These are phyloP conservation scores for Pogonocherus hispidulus DNA, from an alignment of 2,888 invertebrate genomes.

Conservation along the genomic window DNA sequence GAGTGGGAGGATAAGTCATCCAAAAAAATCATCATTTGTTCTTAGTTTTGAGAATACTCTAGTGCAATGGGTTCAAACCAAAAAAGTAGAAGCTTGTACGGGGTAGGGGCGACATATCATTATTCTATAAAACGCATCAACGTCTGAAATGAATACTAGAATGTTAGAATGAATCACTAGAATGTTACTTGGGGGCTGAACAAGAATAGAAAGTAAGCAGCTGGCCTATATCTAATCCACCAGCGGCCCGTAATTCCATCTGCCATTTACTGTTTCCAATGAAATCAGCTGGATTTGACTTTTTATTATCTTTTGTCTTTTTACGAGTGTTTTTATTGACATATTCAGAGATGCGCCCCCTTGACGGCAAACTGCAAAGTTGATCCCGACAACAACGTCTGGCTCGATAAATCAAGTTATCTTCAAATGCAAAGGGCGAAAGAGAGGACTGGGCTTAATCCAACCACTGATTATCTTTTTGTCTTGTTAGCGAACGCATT, in stretches of 20 bases:
- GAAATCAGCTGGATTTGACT: conserved; percentile 31
- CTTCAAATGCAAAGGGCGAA: neutral
- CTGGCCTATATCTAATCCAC: too few relatives aligned
- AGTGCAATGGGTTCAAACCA: too few relatives aligned
- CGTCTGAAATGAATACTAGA: too few relatives aligned
- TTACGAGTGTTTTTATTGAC: conserved; percentile 34
- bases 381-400: conserved; percentile 9
- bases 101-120: too few relatives aligned
- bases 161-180: too few relatives aligned
- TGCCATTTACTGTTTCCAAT: conserved; percentile 33
- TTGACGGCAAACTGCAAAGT: neutral
- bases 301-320: conserved; percentile 34
- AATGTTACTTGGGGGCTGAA: too few relatives aligned
- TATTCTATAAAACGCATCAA: too few relatives aligned
- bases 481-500: conserved; percentile 6
- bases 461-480: conserved; percentile 13
- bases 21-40: too few relatives aligned
- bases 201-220: too few relatives aligned
- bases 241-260: neutral
- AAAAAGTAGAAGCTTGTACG: too few relatives aligned
- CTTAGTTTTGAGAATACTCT: too few relatives aligned
- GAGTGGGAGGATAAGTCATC: too few relatives aligned
- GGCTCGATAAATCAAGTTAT: conserved; percentile 18
- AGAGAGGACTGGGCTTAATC: neutral
- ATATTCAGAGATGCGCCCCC: conserved; percentile 22